Conservation (phyloP, 2,888 invertebrate species). For the Drosophila melanosoma region DNA sequence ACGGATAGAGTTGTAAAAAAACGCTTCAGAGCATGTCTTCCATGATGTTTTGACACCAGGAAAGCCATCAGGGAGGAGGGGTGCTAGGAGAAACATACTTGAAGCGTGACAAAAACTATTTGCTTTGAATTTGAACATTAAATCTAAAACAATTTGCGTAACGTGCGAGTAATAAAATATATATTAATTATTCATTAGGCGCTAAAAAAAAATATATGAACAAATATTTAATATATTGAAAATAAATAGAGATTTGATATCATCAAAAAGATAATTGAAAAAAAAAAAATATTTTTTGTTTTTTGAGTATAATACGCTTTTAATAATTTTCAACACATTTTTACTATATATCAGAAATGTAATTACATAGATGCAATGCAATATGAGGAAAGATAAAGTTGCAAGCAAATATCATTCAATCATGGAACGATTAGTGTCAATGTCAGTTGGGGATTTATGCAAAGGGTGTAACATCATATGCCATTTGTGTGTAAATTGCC, state of each 20-base stretch:
- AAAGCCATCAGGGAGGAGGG: not conserved
- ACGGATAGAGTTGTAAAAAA: conserved; percentile 41
- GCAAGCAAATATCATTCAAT: conserved; percentile 21
- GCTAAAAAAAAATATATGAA: not conserved
- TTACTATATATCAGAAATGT: not conserved
- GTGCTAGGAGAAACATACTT: not conserved
- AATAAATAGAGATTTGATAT: not conserved
- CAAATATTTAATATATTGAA: not conserved
- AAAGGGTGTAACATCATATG: conserved; percentile 5
- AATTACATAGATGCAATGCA: conserved; percentile 17
- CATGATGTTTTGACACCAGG: conserved; percentile 51
- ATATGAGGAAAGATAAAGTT: conserved; percentile 5
- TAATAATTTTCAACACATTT: not conserved
- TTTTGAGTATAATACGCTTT: not conserved
- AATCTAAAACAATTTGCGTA: conserved; percentile 9
- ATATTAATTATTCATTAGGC: not conserved
- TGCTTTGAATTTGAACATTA: not conserved
- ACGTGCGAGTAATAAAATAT: conserved; percentile 2
- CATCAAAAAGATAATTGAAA: not conserved
- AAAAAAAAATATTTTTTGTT: not conserved
- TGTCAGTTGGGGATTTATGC: conserved; percentile 25
- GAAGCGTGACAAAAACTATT: conserved; percentile 46
- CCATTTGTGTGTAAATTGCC: conserved; percentile 41
- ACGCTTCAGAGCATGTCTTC: conserved; percentile 41
- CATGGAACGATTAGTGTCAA: conserved; percentile 13